phyloP scores from a whole-genome alignment of 2,888 invertebrate species.

The Dastarcus helophoroides region DNA sequence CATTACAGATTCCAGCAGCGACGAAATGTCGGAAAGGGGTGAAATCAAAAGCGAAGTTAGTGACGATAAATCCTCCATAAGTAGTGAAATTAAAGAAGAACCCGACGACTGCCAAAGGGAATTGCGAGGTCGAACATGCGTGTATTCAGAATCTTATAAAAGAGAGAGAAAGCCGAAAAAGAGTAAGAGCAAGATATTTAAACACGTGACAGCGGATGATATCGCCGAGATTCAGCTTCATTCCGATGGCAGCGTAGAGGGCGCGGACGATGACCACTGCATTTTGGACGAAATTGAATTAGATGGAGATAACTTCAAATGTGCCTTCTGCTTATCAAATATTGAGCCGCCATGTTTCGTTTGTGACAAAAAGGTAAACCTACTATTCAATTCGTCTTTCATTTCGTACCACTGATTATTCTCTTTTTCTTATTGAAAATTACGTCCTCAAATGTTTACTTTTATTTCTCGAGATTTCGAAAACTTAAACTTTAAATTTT shows the following conservation, averaged over 20 bases:
- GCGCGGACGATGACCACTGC: background rate
- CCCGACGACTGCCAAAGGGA: too few species aligned
- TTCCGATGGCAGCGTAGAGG: background rate
- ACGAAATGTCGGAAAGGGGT: constrained; percentile 17
- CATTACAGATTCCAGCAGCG: constrained; percentile 30
- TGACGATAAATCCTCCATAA: too few species aligned
- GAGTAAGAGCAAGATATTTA: constrained; percentile 9
- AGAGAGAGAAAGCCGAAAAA: background rate
- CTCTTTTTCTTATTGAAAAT: too few species aligned
- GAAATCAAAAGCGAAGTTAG: too few species aligned
- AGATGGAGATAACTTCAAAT: constrained; percentile 38
- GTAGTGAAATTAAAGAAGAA: too few species aligned
- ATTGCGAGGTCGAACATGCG: too few species aligned
- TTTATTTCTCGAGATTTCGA: too few species aligned
- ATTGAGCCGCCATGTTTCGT: constrained; percentile 54
- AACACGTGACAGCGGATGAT: constrained; percentile 25
- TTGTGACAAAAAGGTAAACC: constrained; percentile 43
- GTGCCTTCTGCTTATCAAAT: constrained; percentile 49
- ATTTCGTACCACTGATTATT: too few species aligned
- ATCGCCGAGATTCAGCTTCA: constrained; percentile 3
- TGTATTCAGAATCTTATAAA: too few species aligned
- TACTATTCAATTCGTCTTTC: too few species aligned
- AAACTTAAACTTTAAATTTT: too few species aligned
- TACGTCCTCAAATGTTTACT: too few species aligned
- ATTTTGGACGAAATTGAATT: background rate